These are phyloP conservation scores for Caligus rogercresseyi DNA, from an alignment of 1,140 invertebrate genomes.

Conservation along the genomic window DNA sequence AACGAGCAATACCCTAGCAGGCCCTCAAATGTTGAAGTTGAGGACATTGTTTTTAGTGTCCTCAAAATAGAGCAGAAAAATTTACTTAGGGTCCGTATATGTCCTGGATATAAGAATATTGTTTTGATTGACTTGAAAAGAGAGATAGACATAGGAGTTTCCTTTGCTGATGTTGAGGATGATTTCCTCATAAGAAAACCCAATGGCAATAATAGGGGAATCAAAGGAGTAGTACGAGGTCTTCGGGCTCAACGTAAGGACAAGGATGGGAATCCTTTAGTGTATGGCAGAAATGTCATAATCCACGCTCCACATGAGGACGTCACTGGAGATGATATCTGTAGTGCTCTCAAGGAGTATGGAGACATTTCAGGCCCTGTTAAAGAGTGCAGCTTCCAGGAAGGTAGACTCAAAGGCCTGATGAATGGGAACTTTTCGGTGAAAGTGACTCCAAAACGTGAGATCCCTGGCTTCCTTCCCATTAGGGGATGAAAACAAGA, in stretches of 20 bases:
- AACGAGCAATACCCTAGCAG: background rate
- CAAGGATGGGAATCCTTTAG: background rate
- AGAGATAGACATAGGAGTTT: background rate
- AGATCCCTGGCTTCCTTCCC: background rate
- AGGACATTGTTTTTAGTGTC: background rate
- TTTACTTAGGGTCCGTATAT: background rate
- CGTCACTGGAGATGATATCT: no score
- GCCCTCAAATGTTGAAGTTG: background rate
- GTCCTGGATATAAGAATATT: background rate
- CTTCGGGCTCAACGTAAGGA: background rate
- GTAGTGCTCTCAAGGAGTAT: background rate
- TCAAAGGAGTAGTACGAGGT: background rate
- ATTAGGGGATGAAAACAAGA: background rate
- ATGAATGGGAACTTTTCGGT: background rate
- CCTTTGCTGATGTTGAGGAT: background rate
- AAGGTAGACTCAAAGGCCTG: background rate
- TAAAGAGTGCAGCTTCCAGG: background rate
- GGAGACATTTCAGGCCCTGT: background rate
- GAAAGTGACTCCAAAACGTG: background rate
- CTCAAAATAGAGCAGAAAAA: background rate
- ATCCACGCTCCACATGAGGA: no score
- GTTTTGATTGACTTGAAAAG: background rate
- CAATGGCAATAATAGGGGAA: background rate
- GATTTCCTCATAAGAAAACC: background rate
- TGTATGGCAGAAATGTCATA: no score